Evolutionary conservation across 2,888 invertebrate genomes (phyloP).

Genomic region (Diarsia mendica): DNA sequence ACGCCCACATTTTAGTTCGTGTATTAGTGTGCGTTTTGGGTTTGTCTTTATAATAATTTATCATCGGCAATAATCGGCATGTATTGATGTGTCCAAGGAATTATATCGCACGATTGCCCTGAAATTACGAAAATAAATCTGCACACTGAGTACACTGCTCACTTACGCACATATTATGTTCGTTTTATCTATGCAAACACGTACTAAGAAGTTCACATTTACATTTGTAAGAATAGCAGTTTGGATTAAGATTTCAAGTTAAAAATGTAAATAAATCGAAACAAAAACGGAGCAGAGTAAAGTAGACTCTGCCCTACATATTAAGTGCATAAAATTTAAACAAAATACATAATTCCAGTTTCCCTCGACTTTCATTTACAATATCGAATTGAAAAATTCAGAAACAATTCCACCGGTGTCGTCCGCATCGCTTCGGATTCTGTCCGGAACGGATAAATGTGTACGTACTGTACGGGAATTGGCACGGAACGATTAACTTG

Average conservation of each 20-base stretch:
- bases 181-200: background rate
- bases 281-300: background rate
- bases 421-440: slow-evolving; percentile 26
- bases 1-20: background rate
- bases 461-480: slow-evolving; percentile 23
- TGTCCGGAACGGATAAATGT: background rate
- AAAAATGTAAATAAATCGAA: background rate
- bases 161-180: no score
- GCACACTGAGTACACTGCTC: no score
- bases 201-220: background rate
- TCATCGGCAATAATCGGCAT: background rate
- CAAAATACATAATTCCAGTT: background rate
- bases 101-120: background rate
- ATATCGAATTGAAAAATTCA: slow-evolving; percentile 25
- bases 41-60: slow-evolving; percentile 5
- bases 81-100: background rate
- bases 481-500: slow-evolving; percentile 42
- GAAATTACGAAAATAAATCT: background rate
- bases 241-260: background rate
- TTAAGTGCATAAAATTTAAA: background rate
- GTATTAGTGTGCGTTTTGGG: slow-evolving; percentile 5
- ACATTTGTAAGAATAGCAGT: no score
- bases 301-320: background rate
- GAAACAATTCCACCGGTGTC: slow-evolving; percentile 17
- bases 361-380: slow-evolving; percentile 2